These are phyloP conservation scores for Phrynosoma blainvillii DNA, from an alignment of 2,113 vertebrate species.

Conservation along the genomic window DNA sequence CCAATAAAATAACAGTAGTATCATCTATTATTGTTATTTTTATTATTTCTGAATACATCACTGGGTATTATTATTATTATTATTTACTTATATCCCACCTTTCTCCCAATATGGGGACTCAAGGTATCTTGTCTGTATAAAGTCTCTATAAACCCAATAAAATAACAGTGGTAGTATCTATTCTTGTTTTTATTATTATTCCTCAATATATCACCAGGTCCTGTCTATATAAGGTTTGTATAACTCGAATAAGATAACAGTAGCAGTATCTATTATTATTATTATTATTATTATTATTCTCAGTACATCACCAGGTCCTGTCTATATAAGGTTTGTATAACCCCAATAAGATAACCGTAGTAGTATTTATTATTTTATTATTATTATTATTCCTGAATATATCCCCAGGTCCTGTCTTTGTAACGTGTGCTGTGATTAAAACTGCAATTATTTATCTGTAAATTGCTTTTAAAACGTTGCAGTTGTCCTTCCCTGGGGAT, in stretches of 20 bases:
- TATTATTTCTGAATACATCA: too few relatives aligned
- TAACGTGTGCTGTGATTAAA: constrained; percentile 26
- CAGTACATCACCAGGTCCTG: constrained; percentile 43
- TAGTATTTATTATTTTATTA: too few relatives aligned
- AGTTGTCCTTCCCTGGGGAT: constrained; percentile 27
- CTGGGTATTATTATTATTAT: too few relatives aligned
- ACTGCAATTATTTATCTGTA: constrained; percentile 49
- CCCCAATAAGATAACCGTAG: neutral
- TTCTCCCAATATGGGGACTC: too few relatives aligned
- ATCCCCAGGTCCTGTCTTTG: constrained; percentile 28
- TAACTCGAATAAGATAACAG: neutral
- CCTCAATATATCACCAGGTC: constrained; percentile 43
- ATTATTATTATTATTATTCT: too few relatives aligned
- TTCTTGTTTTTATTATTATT: too few relatives aligned
- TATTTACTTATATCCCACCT: too few relatives aligned
- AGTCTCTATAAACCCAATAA: too few relatives aligned
- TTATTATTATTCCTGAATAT: constrained; percentile 14
- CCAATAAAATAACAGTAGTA: too few relatives aligned
- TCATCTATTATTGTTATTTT: too few relatives aligned
- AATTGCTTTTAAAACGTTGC: constrained; percentile 24
- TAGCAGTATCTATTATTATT: neutral
- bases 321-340: neutral
- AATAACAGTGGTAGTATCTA: neutral
- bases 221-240: constrained; percentile 11
- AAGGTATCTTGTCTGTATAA: too few relatives aligned